Evolutionary conservation across 2,113 vertebrate genomes (phyloP).

Genomic region (Solea solea): DNA sequence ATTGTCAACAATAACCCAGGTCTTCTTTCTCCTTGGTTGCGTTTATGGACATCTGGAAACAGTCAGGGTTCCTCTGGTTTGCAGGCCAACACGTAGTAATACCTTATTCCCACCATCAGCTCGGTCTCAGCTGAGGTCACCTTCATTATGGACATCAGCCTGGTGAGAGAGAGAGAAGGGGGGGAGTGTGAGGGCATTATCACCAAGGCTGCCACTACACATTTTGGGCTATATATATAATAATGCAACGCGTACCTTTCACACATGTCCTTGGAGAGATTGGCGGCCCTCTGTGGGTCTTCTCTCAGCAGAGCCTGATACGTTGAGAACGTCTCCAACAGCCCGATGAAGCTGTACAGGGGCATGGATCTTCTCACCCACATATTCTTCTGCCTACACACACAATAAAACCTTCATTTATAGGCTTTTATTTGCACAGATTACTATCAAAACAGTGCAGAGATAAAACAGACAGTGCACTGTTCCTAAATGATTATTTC

Average conservation of each 20-base stretch:
- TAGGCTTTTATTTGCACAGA: background rate
- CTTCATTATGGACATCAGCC: constrained; percentile 73
- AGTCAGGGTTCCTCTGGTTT: constrained; percentile 57
- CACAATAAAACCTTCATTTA: background rate
- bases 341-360: constrained; percentile 78
- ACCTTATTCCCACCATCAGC: constrained; percentile 68
- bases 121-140: constrained; percentile 71
- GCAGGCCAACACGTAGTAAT: constrained; percentile 68
- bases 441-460: background rate
- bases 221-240: too few species aligned
- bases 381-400: constrained; percentile 54
- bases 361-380: constrained; percentile 59
- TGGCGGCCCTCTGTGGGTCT: constrained; percentile 76
- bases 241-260: constrained; percentile 73
- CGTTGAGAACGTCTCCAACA: constrained; percentile 81
- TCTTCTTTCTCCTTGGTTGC: too few species aligned
- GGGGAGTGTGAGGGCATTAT: background rate
- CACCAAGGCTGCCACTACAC: too few species aligned
- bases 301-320: constrained; percentile 79
- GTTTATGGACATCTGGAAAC: too few species aligned
- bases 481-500: background rate
- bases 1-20: too few species aligned
- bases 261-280: constrained; percentile 75
- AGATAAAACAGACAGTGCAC: background rate
- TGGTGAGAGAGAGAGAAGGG: constrained; percentile 27